phyloP scores from a whole-genome alignment of 2,888 invertebrate species.

The Brachyptera risi region DNA sequence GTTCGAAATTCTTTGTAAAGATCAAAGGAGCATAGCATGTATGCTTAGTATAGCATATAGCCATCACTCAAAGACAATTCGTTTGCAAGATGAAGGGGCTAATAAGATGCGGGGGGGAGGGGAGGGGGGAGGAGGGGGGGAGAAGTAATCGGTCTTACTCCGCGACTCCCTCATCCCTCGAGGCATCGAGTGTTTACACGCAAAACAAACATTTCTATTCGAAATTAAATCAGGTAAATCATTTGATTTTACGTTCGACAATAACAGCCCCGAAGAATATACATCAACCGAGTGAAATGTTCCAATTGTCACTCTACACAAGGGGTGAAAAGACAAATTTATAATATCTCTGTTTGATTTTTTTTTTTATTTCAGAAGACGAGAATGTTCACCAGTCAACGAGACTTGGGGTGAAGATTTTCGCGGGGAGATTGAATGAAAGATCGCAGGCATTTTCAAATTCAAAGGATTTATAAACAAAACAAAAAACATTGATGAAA shows the following conservation, averaged over 20 bases:
- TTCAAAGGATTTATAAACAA: slow-evolving; percentile 22
- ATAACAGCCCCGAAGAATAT: too few relatives aligned
- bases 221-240: slow-evolving; percentile 29
- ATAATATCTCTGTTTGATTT: too few relatives aligned
- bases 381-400: slow-evolving; percentile 20
- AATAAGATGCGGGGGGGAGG: slow-evolving; percentile 19
- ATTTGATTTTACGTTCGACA: slow-evolving; percentile 27
- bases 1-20: slow-evolving; percentile 27
- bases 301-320: background rate
- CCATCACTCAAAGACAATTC: slow-evolving; percentile 27
- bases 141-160: slow-evolving; percentile 17
- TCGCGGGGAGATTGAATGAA: slow-evolving; percentile 27
- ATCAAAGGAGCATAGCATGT: slow-evolving; percentile 31
- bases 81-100: slow-evolving; percentile 23
- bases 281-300: too few relatives aligned
- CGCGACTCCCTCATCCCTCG: slow-evolving; percentile 1
- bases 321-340: slow-evolving; percentile 16
- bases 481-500: slow-evolving; percentile 10
- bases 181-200: slow-evolving; percentile 10
- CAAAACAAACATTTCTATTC: slow-evolving; percentile 23
- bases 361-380: slow-evolving; percentile 19
- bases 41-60: slow-evolving; percentile 17
- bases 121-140: slow-evolving; percentile 2
- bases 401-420: slow-evolving; percentile 23
- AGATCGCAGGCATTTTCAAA: slow-evolving; percentile 23